phyloP scores from a whole-genome alignment of 1,140 invertebrate genomes.

The Amyelois transitella region DNA sequence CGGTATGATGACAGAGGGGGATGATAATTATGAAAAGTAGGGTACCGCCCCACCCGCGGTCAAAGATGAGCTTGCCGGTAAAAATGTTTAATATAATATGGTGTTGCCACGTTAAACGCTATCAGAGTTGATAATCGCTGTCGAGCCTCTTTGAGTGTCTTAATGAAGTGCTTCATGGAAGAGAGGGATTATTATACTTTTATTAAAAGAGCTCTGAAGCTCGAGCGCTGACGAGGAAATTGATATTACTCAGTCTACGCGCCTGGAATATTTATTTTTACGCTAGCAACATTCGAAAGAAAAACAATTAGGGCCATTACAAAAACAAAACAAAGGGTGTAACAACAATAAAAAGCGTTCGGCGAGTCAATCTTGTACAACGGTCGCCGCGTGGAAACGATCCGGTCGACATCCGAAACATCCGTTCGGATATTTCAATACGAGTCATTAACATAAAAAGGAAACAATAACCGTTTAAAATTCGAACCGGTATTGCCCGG shows the following conservation, averaged over 20 bases:
- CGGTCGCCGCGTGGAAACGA: conserved; percentile 55
- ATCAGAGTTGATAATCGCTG: conserved; percentile 56
- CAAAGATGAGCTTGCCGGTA: conserved; percentile 33
- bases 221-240: conserved; percentile 33
- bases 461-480: conserved; percentile 71
- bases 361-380: conserved; percentile 52
- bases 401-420: conserved; percentile 46
- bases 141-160: conserved; percentile 49
- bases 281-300: conserved; percentile 39
- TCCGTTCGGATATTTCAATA: conserved; percentile 61
- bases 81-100: conserved; percentile 52
- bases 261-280: conserved; percentile 20
- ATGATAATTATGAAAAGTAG: conserved; percentile 49
- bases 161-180: conserved; percentile 55
- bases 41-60: conserved; percentile 25
- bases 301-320: conserved; percentile 58
- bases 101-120: conserved; percentile 49
- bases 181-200: conserved; percentile 59
- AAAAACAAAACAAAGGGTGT: conserved; percentile 49
- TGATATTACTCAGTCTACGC: conserved; percentile 22
- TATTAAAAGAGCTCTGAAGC: conserved; percentile 40
- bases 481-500: conserved; percentile 44
- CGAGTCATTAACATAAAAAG: conserved; percentile 68
- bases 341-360: conserved; percentile 59
- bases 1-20: conserved; percentile 36